phyloP scores from a whole-genome alignment of 2,113 vertebrate species.

The Pycnonotus jocosus region DNA sequence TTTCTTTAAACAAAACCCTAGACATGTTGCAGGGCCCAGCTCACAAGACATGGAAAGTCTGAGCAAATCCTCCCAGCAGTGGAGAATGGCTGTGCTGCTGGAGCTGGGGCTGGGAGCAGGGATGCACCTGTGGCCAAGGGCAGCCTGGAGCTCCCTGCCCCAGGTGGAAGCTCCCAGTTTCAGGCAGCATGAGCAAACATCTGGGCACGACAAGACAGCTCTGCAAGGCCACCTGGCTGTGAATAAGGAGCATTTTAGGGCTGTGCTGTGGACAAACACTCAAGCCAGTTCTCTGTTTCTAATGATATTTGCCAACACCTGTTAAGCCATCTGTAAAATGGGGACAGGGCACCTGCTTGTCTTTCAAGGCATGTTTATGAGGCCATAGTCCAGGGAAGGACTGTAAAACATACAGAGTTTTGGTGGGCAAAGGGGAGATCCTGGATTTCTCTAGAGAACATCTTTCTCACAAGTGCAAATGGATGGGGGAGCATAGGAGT shows the following conservation, averaged over 20 bases:
- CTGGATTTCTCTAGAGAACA: not conserved
- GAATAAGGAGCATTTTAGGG: not conserved
- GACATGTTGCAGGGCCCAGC: not conserved
- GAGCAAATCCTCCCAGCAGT: not conserved
- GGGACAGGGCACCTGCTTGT: not conserved
- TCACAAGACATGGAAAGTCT: not conserved
- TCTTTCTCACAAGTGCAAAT: not conserved
- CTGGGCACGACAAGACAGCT: not conserved
- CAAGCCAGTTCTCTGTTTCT: not conserved
- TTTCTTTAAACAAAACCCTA: not conserved
- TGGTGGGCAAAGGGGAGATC: not conserved
- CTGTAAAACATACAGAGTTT: not conserved
- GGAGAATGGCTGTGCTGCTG: rapidly evolving
- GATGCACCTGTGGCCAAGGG: not conserved
- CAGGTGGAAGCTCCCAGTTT: not conserved
- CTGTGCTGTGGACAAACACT: not conserved
- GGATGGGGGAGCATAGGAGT: not conserved
- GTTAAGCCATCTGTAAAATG: not conserved
- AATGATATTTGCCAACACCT: not conserved
- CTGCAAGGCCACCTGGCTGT: not conserved
- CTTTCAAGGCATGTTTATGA: not conserved
- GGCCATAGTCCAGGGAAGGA: not conserved
- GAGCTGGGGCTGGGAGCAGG: not conserved
- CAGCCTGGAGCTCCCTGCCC: not conserved
- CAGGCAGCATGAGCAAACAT: not conserved